These are phyloP conservation scores for Sminthurides aquaticus DNA, from an alignment of 2,888 invertebrate species.

Conservation along the genomic window DNA sequence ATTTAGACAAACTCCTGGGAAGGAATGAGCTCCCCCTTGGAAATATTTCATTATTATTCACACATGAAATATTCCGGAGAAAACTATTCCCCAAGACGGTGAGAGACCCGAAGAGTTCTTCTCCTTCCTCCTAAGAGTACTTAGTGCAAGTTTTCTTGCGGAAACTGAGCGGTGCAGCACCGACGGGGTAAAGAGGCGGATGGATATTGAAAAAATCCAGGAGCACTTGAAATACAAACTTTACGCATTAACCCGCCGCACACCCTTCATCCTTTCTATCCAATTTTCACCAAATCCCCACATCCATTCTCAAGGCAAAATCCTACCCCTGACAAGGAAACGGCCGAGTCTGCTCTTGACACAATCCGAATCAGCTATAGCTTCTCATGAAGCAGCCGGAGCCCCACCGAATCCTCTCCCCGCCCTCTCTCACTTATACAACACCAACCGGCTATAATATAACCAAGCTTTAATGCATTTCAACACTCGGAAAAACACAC, in stretches of 20 bases:
- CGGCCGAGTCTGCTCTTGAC: neutral
- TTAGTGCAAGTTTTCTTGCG: too few species aligned
- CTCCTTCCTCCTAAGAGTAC: neutral
- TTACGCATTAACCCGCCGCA: neutral
- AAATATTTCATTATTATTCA: neutral
- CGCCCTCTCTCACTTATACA: too few species aligned
- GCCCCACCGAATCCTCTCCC: too few species aligned
- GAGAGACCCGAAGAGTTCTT: too few species aligned
- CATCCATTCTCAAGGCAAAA: neutral
- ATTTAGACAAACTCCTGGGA: neutral
- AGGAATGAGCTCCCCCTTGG: neutral
- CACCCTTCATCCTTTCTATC: neutral
- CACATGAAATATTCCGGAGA: neutral
- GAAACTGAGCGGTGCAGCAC: too few species aligned
- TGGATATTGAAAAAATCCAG: neutral
- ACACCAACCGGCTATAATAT: neutral
- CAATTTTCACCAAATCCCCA: neutral
- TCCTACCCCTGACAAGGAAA: neutral
- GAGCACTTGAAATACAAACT: neutral
- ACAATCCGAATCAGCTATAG: neutral
- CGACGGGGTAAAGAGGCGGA: too few species aligned
- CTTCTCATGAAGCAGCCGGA: too few species aligned
- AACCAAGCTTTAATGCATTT: neutral
- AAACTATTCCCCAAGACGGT: too few species aligned
- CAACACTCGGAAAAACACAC: neutral